Evolutionary conservation across 2,888 invertebrate species (phyloP).

Genomic region (Agriotes lineatus): DNA sequence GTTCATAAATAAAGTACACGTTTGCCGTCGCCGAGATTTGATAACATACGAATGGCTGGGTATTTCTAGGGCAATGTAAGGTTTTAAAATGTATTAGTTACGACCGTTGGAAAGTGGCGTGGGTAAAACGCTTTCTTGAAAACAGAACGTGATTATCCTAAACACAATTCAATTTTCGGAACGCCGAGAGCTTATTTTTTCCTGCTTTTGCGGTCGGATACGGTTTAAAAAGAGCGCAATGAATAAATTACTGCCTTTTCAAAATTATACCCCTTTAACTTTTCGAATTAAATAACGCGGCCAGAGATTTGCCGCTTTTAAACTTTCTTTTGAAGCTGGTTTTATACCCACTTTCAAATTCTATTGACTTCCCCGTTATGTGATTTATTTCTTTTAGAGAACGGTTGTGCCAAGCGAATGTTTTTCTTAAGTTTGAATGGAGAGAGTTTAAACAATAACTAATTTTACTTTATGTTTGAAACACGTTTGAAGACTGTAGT

Average conservation of each 20-base stretch:
- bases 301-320: neutral
- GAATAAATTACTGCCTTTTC: conserved; percentile 5
- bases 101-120: neutral
- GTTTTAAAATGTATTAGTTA: neutral
- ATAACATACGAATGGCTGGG: neutral
- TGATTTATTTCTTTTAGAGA: too few relatives aligned
- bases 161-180: neutral
- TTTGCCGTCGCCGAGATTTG: neutral
- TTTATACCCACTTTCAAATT: too few relatives aligned
- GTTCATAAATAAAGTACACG: neutral
- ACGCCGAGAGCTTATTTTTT: neutral
- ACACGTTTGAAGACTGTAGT: too few relatives aligned
- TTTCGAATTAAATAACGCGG: neutral
- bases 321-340: too few relatives aligned
- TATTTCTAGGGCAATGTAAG: neutral
- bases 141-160: neutral
- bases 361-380: too few relatives aligned
- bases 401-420: too few relatives aligned
- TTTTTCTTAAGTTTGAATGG: too few relatives aligned
- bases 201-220: neutral
- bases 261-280: neutral
- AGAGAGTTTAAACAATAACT: too few relatives aligned
- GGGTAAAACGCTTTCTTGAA: neutral
- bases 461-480: too few relatives aligned
- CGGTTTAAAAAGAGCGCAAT: neutral